Conservation (phyloP, 2,797 vertebrate genomes). For the Ambastaia sidthimunki region DNA sequence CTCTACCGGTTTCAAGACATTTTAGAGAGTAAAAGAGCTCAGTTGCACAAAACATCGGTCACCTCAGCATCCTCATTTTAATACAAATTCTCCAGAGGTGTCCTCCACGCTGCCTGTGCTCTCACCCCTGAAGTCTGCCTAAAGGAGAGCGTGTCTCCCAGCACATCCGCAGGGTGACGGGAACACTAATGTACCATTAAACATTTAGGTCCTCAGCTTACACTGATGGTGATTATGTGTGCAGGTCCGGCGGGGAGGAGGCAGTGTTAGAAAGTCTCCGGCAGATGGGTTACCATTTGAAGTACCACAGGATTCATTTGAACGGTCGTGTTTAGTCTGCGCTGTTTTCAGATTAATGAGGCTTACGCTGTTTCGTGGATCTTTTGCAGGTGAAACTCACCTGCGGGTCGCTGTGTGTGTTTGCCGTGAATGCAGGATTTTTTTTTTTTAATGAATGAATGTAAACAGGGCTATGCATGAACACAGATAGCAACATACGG, state of each 20-base stretch:
- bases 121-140: slow-evolving; percentile 27
- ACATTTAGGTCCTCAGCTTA: slow-evolving; percentile 53
- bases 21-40: not conserved
- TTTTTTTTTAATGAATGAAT: not conserved
- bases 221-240: slow-evolving; percentile 40
- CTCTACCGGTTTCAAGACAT: slow-evolving; percentile 14
- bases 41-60: slow-evolving; percentile 30
- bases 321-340: slow-evolving; percentile 37
- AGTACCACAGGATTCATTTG: slow-evolving; percentile 42
- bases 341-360: slow-evolving; percentile 44
- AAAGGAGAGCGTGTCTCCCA: slow-evolving; percentile 50
- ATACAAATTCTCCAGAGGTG: slow-evolving; percentile 39
- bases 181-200: slow-evolving; percentile 57
- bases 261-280: slow-evolving; percentile 19
- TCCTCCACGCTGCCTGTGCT: slow-evolving; percentile 12
- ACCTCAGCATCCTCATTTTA: slow-evolving; percentile 39
- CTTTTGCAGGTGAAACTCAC: slow-evolving; percentile 32
- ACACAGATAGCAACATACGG: not conserved
- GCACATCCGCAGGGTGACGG: slow-evolving; percentile 34
- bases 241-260: slow-evolving; percentile 42
- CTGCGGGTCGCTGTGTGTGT: not conserved
- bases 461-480: not conserved
- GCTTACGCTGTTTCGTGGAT: slow-evolving; percentile 23
- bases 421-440: not conserved
- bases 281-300: slow-evolving; percentile 42